Evolutionary conservation across 2,113 vertebrate genomes (phyloP).

Genomic region (Tiliqua scincoides): DNA sequence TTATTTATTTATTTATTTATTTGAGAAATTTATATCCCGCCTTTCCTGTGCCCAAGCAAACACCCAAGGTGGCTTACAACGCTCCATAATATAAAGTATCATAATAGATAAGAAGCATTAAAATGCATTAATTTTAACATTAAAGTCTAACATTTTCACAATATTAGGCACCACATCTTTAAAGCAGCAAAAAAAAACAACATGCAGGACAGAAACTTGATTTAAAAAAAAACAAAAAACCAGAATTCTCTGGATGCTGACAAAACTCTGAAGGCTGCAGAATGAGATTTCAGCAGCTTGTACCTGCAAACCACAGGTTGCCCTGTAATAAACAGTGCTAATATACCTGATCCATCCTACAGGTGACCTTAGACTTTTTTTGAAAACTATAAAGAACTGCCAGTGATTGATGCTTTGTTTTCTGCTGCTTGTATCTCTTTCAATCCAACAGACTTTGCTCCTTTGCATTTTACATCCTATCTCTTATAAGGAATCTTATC

Average conservation of each 20-base stretch:
- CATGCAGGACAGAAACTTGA: no score
- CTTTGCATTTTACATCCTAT: not conserved
- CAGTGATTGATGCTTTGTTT: not conserved
- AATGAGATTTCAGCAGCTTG: not conserved
- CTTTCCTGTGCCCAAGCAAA: no score
- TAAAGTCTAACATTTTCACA: no score
- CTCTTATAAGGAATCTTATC: not conserved
- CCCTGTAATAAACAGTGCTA: no score
- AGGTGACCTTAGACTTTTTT: not conserved
- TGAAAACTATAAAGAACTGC: not conserved
- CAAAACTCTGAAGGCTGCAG: not conserved
- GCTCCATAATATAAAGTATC: no score
- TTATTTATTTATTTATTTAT: no score
- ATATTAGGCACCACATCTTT: no score
- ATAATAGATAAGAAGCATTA: no score
- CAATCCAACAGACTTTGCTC: not conserved
- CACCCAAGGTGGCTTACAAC: no score
- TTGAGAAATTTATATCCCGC: no score
- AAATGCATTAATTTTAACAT: no score
- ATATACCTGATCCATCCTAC: not conserved
- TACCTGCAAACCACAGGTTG: not conserved
- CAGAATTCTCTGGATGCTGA: not conserved
- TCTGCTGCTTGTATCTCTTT: not conserved
- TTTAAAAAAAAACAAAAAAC: not conserved
- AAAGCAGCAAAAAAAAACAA: no score